Conservation (phyloP, 2,888 invertebrate species). For the Ichneumon xanthorius region DNA sequence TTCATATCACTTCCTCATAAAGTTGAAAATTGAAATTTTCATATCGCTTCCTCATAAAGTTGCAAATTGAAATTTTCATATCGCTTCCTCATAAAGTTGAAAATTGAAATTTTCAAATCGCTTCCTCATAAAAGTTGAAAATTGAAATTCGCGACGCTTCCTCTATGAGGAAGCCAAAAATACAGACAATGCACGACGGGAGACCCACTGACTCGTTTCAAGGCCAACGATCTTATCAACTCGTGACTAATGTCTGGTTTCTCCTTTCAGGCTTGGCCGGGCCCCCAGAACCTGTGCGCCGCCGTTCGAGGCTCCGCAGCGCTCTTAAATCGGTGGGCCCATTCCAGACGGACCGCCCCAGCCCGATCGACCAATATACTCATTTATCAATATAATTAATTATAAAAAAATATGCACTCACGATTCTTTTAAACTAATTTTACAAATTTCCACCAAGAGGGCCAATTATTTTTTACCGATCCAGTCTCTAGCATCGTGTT, state of each 20-base stretch:
- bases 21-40: no score
- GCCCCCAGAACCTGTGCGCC: slow-evolving; percentile 50
- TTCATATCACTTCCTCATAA: no score
- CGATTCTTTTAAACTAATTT: not conserved
- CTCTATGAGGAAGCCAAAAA: no score
- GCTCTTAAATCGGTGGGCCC: slow-evolving; percentile 2
- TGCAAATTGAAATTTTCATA: no score
- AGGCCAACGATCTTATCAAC: slow-evolving; percentile 68
- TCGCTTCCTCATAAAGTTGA: no score
- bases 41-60: no score
- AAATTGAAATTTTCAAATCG: no score
- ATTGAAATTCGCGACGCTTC: no score
- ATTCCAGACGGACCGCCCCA: not conserved
- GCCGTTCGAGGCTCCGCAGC: not conserved
- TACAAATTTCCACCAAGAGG: not conserved
- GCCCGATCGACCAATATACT: not conserved
- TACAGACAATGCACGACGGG: no score
- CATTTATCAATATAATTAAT: not conserved
- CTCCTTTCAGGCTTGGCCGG: slow-evolving; percentile 64
- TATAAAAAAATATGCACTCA: not conserved
- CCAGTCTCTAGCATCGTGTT: no score
- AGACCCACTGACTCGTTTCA: slow-evolving; percentile 68
- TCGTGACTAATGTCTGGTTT: slow-evolving; percentile 68
- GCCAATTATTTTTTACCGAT: not conserved
- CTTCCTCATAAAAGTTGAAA: no score